Base-by-base conservation (phyloP, 2,888 invertebrate species). In the Baccha elongata region DNA sequence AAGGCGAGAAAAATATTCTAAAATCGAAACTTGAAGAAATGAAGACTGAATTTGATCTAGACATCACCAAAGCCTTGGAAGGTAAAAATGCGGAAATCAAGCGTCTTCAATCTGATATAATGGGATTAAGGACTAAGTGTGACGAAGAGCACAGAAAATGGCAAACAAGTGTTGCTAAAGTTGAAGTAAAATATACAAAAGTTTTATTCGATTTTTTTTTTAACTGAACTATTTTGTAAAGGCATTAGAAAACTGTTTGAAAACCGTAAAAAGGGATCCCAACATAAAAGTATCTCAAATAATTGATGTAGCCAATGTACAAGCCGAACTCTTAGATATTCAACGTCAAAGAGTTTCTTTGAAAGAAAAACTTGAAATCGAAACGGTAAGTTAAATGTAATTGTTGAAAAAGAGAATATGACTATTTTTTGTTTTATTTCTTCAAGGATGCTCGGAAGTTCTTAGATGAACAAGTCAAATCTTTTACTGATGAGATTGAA, bases 271-370 rank as follows among this genome's bases (percentile, higher is more conserved):
- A 74, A 91, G 91, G 81, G 89, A 91, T 35, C 87, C 90, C 4
- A 91, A 89, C 48, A 87, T 90, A 42, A 88, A 90, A 75, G 90
- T 91, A 3, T 91, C 92, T 37, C 92, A 92, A 73, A 87, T 93
- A 21, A 91, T 94, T 50, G 92, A 93, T 85, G 91, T 92, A 40
- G 93, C 92, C 40, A 91, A 92, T 48, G 89, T 92, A 11, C 93
- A 93, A 85, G 93, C 94, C 0, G 93, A 94, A 87, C 89, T 93
- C 1, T 89, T 92, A 29, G 92, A 92, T 75, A 87, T 92, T 17
- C 91, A 91, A 73, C 91, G 91, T 72, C 94, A 94, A 86, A 92
- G 92, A 85, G 89, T 91, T 26, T 86, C 87, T 1, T 87, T 92
- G 60, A 89, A 89, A 50, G 91, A 92, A 46, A 89, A 91, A 69